phyloP scores from a whole-genome alignment of 2,113 vertebrate species.

The Dipodomys spectabilis region DNA sequence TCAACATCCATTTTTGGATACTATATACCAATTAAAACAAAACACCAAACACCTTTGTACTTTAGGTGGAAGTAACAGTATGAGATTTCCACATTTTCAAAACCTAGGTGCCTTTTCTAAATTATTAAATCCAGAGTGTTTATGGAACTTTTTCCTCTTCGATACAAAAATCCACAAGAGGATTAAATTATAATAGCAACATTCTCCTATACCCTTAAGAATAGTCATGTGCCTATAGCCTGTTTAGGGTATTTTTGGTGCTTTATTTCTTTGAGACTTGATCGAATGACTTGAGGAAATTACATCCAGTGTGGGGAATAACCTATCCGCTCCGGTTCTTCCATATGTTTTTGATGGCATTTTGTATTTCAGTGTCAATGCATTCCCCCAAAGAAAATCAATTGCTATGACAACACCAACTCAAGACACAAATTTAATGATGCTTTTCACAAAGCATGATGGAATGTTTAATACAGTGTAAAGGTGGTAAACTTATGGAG shows the following conservation, averaged over 20 bases:
- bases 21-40: neutral
- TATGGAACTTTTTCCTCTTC: neutral
- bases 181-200: neutral
- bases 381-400: slow-evolving; percentile 59
- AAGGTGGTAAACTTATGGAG: slow-evolving; percentile 3
- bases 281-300: slow-evolving; percentile 21
- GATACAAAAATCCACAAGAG: neutral
- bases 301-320: neutral
- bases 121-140: neutral
- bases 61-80: neutral
- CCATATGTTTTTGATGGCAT: neutral
- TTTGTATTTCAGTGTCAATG: slow-evolving; percentile 18
- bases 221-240: neutral
- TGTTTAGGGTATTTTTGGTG: neutral
- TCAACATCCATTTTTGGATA: neutral
- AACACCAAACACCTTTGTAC: neutral
- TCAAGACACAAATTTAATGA: slow-evolving; percentile 71
- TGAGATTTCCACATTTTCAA: neutral
- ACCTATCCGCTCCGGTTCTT: slow-evolving; percentile 8
- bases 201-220: neutral
- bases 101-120: neutral
- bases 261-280: slow-evolving; percentile 30
- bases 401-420: neutral
- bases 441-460: slow-evolving; percentile 32
- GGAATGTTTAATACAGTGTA: slow-evolving; percentile 48